These are phyloP conservation scores for Maniola hyperantus DNA, from an alignment of 2,888 invertebrate species.

Conservation along the genomic window DNA sequence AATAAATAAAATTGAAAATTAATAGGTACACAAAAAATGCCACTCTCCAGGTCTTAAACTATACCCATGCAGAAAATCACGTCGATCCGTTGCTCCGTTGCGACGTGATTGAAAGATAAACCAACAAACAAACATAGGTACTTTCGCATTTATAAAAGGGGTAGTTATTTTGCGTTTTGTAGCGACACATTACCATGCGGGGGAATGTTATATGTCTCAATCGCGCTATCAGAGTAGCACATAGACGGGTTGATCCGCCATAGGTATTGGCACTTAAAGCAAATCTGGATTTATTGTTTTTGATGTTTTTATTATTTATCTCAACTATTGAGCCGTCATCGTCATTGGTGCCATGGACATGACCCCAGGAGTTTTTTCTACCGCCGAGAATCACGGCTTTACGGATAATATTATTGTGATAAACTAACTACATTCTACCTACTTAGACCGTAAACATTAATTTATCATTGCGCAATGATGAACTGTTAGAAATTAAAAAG, in stretches of 20 bases:
- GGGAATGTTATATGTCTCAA: too few species aligned
- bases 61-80: too few species aligned
- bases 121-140: too few species aligned
- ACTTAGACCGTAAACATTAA: slow-evolving; percentile 17
- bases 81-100: too few species aligned
- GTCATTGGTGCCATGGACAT: slow-evolving; percentile 55
- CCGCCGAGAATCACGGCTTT: slow-evolving; percentile 33
- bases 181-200: too few species aligned
- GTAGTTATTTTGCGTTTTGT: too few species aligned
- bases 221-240: background rate
- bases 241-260: background rate
- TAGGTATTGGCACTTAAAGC: background rate
- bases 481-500: slow-evolving; percentile 30
- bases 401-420: slow-evolving; percentile 29
- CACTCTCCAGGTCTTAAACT: too few species aligned
- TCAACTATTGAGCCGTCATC: slow-evolving; percentile 47
- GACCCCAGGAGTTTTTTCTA: slow-evolving; percentile 44
- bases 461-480: slow-evolving; percentile 28
- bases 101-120: too few species aligned
- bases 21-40: too few species aligned
- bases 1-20: too few species aligned
- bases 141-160: too few species aligned
- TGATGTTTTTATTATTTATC: slow-evolving; percentile 42
- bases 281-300: slow-evolving; percentile 37
- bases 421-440: slow-evolving; percentile 20